Percentiles rank a stretch among this genome's conserved stretches.
phyloP scores from a whole-genome alignment of 30 jellyfish, hydroid and myxozoan species.

The Haliclystus octoradiatus region DNA sequence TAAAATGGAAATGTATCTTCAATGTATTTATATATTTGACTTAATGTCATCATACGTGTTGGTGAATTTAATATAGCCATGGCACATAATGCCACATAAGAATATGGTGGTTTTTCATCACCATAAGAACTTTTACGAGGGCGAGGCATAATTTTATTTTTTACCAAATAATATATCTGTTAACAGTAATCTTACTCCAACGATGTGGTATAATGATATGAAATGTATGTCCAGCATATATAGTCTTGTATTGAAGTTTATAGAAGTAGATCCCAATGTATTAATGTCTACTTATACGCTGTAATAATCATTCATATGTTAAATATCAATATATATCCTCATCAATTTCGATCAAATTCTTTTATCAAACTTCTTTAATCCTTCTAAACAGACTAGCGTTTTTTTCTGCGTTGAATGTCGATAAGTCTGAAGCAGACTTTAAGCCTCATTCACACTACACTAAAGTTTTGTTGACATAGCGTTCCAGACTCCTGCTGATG shows the following conservation, averaged over 20 bases:
- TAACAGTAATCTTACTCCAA: no score
- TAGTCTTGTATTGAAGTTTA: no score
- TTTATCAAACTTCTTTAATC: no score
- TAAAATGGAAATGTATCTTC: conserved; percentile 89
- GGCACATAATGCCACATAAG: conserved; percentile 96
- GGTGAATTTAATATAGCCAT: conserved; percentile 97
- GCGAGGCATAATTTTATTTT: conserved; percentile 96
- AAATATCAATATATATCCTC: background rate
- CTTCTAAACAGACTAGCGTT: no score
- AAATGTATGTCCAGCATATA: no score
- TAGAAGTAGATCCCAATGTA: no score
- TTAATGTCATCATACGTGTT: conserved; percentile 78
- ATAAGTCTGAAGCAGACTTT: no score
- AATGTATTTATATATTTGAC: conserved; percentile 79
- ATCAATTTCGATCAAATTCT: background rate
- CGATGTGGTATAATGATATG: no score
- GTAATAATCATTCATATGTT: background rate
- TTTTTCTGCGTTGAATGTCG: no score
- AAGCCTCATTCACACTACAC: conserved; percentile 1
- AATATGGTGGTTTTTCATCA: conserved; percentile 90
- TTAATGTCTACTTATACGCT: no score
- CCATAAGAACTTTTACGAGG: conserved; percentile 88
- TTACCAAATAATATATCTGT: no score
- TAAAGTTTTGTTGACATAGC: background rate
- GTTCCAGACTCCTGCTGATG: conserved; percentile 1